Conservation (phyloP, 2,113 vertebrate genomes). For the Neomonachus schauinslandi region DNA sequence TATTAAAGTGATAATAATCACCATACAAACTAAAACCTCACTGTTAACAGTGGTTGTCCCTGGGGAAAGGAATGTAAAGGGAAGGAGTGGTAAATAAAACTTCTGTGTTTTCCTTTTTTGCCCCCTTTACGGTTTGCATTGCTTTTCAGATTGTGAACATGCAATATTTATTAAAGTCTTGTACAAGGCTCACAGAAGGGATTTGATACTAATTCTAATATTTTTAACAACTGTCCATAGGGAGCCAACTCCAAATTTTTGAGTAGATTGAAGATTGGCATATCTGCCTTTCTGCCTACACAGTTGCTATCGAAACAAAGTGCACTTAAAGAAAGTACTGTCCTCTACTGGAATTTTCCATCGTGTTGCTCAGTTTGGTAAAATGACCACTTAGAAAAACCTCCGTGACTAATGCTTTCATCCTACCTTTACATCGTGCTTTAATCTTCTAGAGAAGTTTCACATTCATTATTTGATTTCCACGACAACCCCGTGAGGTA, state of each 20-base stretch:
- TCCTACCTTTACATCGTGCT: background rate
- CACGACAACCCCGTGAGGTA: background rate
- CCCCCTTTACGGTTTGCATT: background rate
- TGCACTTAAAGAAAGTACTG: background rate
- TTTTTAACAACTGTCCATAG: background rate
- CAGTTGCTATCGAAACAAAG: background rate
- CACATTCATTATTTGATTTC: background rate
- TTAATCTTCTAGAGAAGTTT: background rate
- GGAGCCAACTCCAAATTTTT: background rate
- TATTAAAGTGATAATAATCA: background rate
- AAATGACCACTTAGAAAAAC: background rate
- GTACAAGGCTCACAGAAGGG: background rate
- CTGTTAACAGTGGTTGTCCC: background rate
- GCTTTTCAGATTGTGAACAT: background rate
- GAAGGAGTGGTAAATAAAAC: background rate
- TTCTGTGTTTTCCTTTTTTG: background rate
- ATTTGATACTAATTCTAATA: background rate
- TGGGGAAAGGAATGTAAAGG: background rate
- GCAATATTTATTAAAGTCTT: background rate
- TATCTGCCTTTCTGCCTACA: background rate
- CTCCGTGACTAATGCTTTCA: background rate
- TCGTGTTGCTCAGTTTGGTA: background rate
- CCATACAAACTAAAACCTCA: background rate
- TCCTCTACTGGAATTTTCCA: conserved; percentile 19
- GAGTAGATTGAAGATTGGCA: background rate